These are phyloP conservation scores for Zaprionus ornatus DNA, from an alignment of 1,140 invertebrate species.

Conservation along the genomic window DNA sequence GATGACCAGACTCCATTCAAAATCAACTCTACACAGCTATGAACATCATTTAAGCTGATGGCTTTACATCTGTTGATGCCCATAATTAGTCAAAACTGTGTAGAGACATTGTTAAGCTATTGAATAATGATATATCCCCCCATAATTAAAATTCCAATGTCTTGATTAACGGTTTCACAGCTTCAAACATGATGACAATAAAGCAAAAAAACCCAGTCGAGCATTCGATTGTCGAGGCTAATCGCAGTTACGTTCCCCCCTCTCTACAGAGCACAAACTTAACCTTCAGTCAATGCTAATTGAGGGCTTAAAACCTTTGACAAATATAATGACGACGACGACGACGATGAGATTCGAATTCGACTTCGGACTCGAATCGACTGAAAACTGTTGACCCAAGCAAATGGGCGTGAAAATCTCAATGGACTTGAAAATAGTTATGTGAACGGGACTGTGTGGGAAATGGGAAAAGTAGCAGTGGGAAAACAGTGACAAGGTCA, in stretches of 20 bases:
- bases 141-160: not conserved
- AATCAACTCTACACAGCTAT: too few species aligned
- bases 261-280: not conserved
- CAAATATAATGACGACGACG: conserved; percentile 34
- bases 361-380: not conserved
- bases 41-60: too few species aligned
- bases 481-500: conserved; percentile 22
- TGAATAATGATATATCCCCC: not conserved
- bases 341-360: not conserved
- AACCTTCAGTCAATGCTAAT: conserved; percentile 50
- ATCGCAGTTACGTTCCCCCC: not conserved
- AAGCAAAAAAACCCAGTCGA: not conserved
- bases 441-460: conserved; percentile 43
- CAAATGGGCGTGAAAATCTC: conserved; percentile 56
- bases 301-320: conserved; percentile 36
- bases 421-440: conserved; percentile 7
- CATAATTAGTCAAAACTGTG: not conserved
- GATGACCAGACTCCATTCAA: too few species aligned
- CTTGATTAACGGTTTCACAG: conserved; percentile 1
- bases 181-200: not conserved
- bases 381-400: conserved; percentile 36
- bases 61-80: not conserved
- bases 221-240: not conserved
- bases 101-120: not conserved
- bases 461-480: conserved; percentile 25